Base-by-base conservation (phyloP, 2,888 invertebrate genomes). In the Drosophila neutralis region DNA sequence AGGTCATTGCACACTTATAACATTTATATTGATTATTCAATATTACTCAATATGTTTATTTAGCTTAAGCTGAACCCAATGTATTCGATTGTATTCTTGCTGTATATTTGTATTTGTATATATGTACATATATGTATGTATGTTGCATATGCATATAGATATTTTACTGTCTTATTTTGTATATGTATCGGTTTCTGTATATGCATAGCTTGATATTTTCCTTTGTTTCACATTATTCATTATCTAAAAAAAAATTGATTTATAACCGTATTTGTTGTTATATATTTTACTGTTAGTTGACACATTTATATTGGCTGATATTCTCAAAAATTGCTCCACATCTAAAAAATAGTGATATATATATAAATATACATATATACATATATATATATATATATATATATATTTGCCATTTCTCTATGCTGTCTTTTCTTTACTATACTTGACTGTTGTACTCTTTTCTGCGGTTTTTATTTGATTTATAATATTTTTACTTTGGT, bases 181-280 rank as follows among this genome's bases (percentile, higher is more conserved):
- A 53, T 62, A 53, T 60, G 64, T 60, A 45, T 66, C 13, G 21
- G 21, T 58, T 59, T 38, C 38, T 27, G 27, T 27, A 66, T 69
- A 58, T 69, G 59, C 49, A n/a, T 68, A 35, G 11, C 40, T 54
- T 27, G 69, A 70, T 70, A 70, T 69, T 45, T 45, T 21, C 4
- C 0, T 45, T 21, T 13, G 42, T 45, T 45, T 45, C 21, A 7
- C 56, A 21, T 56, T 29, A 21, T 56, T 29, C 33, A 35, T 35
- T 29, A 42, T 38, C 11, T 21, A 59, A 68, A 70, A 69, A 60
- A 59, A 57, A 60, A 54, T 13, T 54, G 7, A 11, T 24, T 35
- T 24, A 27, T 54, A 27, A 24, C 21, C 5, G n/a, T 49, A 21
- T 36, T 31, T 29, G 11, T 54, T 42, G 45, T 8, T 52, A 49